phyloP scores from a whole-genome alignment of 1,140 invertebrate genomes.

The Aporrectodea caliginosa region DNA sequence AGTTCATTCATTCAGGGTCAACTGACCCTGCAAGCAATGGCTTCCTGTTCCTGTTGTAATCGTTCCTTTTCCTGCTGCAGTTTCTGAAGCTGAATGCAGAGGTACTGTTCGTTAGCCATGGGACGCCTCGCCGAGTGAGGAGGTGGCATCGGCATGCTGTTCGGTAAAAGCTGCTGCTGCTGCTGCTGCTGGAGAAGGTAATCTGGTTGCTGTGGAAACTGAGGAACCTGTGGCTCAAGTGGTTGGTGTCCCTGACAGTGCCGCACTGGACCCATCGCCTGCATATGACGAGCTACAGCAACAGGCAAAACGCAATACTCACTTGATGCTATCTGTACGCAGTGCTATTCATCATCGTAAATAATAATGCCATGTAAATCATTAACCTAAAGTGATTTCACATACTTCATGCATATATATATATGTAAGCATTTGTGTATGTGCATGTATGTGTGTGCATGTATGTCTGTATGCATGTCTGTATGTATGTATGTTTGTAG shows the following conservation, averaged over 20 bases:
- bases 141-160: constrained; percentile 10
- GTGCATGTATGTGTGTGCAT: neutral
- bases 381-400: too few species aligned
- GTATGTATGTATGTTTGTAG: neutral
- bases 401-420: too few species aligned
- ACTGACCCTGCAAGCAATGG: constrained; percentile 23
- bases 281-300: neutral
- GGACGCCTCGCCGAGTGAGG: neutral
- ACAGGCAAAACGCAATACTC: too few species aligned
- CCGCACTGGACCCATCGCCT: neutral
- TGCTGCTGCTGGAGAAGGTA: constrained; percentile 8
- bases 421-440: too few species aligned
- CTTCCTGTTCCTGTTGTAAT: constrained; percentile 37
- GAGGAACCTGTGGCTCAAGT: neutral
- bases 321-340: too few species aligned
- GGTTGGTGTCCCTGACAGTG: neutral
- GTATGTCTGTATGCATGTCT: neutral
- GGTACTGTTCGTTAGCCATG: constrained; percentile 1
- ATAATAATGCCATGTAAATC: too few species aligned
- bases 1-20: too few species aligned
- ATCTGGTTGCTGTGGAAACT: constrained; percentile 10
- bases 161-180: constrained; percentile 14
- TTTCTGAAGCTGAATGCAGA: constrained; percentile 28
- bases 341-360: too few species aligned
- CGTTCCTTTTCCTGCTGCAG: constrained; percentile 41